Conservation (phyloP, 2,113 vertebrate species). For the Ardeotis arabs region DNA sequence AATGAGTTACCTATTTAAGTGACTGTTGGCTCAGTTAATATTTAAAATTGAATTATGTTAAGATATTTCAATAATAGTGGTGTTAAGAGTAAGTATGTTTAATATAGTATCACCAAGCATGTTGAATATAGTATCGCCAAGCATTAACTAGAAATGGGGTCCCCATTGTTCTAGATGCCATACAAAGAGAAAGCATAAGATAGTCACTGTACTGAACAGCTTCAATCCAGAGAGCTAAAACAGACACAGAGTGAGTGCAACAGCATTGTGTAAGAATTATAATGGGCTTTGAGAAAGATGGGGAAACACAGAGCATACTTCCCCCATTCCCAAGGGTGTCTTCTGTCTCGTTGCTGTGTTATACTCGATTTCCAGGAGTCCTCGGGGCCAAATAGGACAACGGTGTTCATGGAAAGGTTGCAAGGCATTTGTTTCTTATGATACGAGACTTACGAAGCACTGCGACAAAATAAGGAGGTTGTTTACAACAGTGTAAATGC, state of each 20-base stretch:
- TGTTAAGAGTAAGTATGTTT: neutral
- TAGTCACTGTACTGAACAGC: neutral
- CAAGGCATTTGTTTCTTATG: neutral
- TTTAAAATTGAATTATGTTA: neutral
- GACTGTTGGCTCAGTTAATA: neutral
- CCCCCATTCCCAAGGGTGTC: neutral
- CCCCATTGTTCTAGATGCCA: neutral
- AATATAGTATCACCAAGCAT: neutral
- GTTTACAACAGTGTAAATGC: neutral
- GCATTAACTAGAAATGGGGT: neutral
- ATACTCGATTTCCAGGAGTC: neutral
- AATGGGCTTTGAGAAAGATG: neutral
- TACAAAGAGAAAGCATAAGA: neutral
- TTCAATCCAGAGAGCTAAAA: neutral
- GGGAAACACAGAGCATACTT: neutral
- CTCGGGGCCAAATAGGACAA: accelerated
- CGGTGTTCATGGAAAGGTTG: neutral
- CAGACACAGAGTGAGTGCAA: neutral
- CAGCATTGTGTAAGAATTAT: neutral
- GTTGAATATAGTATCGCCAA: neutral
- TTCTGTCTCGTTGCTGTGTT: neutral
- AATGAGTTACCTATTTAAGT: neutral
- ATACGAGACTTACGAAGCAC: neutral
- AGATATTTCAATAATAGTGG: neutral
- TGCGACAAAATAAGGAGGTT: accelerated